Evolutionary conservation across 2,797 vertebrate genomes (phyloP), one percentile per base, ranked within the genome.

Genomic region (Mormyrus hasselquistii): DNA sequence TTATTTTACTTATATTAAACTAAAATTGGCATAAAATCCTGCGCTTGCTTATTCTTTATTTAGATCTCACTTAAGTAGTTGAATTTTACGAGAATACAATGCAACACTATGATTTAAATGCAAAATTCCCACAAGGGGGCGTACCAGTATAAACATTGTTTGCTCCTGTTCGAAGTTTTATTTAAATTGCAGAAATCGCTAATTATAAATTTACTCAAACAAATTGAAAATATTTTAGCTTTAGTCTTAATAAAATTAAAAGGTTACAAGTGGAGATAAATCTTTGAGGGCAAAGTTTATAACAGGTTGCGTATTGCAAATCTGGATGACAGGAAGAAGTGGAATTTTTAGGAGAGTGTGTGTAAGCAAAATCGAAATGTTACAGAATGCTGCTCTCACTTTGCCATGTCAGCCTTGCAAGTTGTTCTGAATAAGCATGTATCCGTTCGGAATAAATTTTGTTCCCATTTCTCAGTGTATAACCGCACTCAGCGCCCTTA

Each of bases 61-160:
- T 85, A 19, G 44, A 25, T 52, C 9, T 85, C 22, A 50, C 19
- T 84, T 22, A 47, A 47, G 38, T 25, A 49, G 82, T 52, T 52
- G 44, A 52, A 82, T 47, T 44, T 47, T 29, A 19, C 7, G 6
- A 34, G 25, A 6, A 52, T n/a, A 34, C 65, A 29, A 53, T 16
- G 9, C 6, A 34, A 88, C 7, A 9, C 6, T 88, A 76, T 34
- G 55, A 79, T 53, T 44, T 0, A 59, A n/a, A 34, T 12, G 14
- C 7, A n/a, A 7, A 53, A 50, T 50, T 2, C 16, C 94, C 95
- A 94, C 93, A 93, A 92, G 94, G 91, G 94, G 94, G 94, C 69
- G 89, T 90, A 93, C 93, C 34, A 41, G 84, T 69, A 90, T 89
- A 73, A 90, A 29, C 7, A 44, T 44, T 50, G 14, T 41, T 59